phyloP scores from a whole-genome alignment of 2,888 invertebrate genomes.

The Parnassius orleans region DNA sequence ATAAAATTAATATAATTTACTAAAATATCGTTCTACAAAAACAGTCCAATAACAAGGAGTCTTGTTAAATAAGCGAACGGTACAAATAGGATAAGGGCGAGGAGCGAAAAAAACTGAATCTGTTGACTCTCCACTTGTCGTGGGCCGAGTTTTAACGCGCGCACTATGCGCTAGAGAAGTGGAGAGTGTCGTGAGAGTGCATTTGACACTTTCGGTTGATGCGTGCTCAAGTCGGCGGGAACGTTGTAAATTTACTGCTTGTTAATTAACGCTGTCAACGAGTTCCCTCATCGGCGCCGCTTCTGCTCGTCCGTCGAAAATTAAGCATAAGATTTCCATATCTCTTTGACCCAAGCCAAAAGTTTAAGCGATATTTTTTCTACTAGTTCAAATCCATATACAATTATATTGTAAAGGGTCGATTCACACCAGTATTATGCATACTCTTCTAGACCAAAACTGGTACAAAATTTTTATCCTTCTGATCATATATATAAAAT shows the following conservation, averaged over 20 bases:
- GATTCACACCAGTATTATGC: too few species aligned
- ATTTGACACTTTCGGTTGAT: slow-evolving; percentile 29
- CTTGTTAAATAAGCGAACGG: slow-evolving; percentile 11
- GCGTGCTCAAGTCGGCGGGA: slow-evolving; percentile 26
- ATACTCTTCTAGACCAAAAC: too few species aligned
- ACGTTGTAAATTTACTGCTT: slow-evolving; percentile 16
- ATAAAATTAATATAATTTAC: too few species aligned
- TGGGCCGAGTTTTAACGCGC: slow-evolving; percentile 11
- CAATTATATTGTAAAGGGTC: too few species aligned
- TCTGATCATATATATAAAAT: too few species aligned
- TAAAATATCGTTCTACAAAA: too few species aligned
- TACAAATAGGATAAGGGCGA: slow-evolving; percentile 18
- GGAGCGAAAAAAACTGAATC: slow-evolving; percentile 14
- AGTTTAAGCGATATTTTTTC: slow-evolving; percentile 6
- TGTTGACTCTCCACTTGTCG: slow-evolving; percentile 15
- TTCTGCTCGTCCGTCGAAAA: slow-evolving; percentile 10
- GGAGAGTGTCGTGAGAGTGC: slow-evolving; percentile 27
- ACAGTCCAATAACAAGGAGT: not conserved
- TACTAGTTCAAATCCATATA: too few species aligned
- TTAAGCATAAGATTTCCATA: slow-evolving; percentile 18
- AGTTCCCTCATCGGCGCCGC: slow-evolving; percentile 16
- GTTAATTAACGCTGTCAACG: slow-evolving; percentile 29
- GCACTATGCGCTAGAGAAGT: slow-evolving; percentile 12
- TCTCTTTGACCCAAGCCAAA: slow-evolving; percentile 2
- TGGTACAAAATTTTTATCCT: too few species aligned